Percentiles rank a stretch among this genome's conserved stretches.
Evolutionary conservation across 2,888 invertebrate genomes (phyloP).

Genomic region (Stenoptilia bipunctidactyla): DNA sequence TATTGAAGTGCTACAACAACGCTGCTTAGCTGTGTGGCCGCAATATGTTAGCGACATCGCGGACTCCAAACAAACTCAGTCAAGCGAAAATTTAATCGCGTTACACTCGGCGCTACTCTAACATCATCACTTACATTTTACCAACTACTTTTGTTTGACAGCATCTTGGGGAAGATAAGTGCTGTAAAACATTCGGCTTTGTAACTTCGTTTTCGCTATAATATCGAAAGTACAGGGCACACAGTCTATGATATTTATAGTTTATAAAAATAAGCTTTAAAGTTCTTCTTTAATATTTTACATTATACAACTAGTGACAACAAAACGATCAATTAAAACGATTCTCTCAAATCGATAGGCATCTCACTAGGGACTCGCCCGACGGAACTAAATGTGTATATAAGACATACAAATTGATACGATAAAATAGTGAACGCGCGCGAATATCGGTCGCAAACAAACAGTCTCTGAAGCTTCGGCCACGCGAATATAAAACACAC

Average conservation of each 20-base stretch:
- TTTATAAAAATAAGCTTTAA: conserved; percentile 71
- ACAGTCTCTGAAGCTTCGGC: conserved; percentile 61
- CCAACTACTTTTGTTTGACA: conserved; percentile 44
- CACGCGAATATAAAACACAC: conserved; percentile 61
- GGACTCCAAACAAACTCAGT: conserved; percentile 18
- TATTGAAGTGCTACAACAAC: conserved; percentile 30
- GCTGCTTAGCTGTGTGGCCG: conserved; percentile 24
- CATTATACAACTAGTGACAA: conserved; percentile 58
- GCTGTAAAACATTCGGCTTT: conserved; percentile 48
- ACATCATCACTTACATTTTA: not conserved
- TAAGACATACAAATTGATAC: conserved; percentile 36
- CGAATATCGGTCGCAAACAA: conserved; percentile 63
- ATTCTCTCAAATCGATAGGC: conserved; percentile 43
- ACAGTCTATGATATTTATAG: conserved; percentile 23
- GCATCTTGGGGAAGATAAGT: conserved; percentile 62
- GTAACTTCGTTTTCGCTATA: conserved; percentile 5
- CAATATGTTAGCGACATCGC: too few species aligned
- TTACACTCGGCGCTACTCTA: conserved; percentile 21
- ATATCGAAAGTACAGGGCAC: not conserved
- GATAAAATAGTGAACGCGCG: conserved; percentile 40
- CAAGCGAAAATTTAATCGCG: conserved; percentile 37
- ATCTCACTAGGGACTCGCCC: conserved; percentile 36
- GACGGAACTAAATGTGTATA: conserved; percentile 33
- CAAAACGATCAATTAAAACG: conserved; percentile 51
- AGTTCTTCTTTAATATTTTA: conserved; percentile 63